Evolutionary conservation across 2,797 vertebrate genomes (phyloP), one percentile per base, ranked within the genome.

Genomic region (Arvicola amphibius): DNA sequence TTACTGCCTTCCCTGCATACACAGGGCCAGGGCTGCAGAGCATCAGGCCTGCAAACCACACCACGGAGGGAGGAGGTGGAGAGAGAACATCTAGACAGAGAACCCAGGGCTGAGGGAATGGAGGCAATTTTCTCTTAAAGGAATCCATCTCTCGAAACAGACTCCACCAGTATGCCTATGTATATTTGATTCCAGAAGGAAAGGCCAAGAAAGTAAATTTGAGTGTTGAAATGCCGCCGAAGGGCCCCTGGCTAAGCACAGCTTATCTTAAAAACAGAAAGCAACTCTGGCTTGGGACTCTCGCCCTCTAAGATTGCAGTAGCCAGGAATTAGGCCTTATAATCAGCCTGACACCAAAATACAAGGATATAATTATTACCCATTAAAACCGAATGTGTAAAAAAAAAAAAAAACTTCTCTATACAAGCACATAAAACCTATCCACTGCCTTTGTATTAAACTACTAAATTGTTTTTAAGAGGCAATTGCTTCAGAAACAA

Each of bases 1-100:
- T 98, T 98, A 98, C 98, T 98, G 98, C 98, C 98, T 98, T 98
- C 98, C 98, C 98, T 98, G 98, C 98, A 98, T 98, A 98, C 97
- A 98, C 98, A 98, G 98, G 98, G 98, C 98, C 98, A 98, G 98
- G 89, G 98, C 98, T 98, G 98, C 98, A 98, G 98, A 98, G 97
- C 97, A 97, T 98, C 98, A 97, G 98, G 98, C 98, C 98, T 98
- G 97, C 97, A 97, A 78, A 67, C 94, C 90, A 40, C 89, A 27
- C 4, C 43, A 78, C 12, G 59, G 40, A 85, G 96, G 17, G 40
- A 63, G 93, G 90, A 69, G 96, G 86, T 90, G 94, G 84, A 80
- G 67, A 89, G 77, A 40, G 63, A 61, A 56, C 2, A 71, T 63
- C 90, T 73, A 13, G 6, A 17, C 97, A 96, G 97, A 92, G 88